phyloP scores from a whole-genome alignment of 2,888 invertebrate species.

The Luffia ferchaultella region DNA sequence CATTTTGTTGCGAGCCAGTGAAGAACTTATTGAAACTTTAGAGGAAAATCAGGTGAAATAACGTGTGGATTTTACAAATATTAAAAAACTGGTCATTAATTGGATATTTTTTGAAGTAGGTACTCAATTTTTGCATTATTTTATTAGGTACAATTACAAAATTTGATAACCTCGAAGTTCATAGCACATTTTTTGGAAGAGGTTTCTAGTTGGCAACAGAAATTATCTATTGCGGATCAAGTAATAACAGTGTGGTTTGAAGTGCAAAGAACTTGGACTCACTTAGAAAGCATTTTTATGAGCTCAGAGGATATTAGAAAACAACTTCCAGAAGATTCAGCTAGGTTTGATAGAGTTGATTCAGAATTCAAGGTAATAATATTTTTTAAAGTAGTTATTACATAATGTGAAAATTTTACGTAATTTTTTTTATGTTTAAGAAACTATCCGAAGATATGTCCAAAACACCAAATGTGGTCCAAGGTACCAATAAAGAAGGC shows the following conservation, averaged over 20 bases:
- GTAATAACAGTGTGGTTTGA: slow-evolving; percentile 94
- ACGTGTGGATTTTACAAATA: too few species aligned
- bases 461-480: slow-evolving; percentile 86
- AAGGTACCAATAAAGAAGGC: slow-evolving; percentile 88
- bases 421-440: slow-evolving; percentile 37
- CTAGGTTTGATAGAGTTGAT: slow-evolving; percentile 91
- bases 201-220: slow-evolving; percentile 94
- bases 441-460: slow-evolving; percentile 78
- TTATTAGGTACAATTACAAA: slow-evolving; percentile 87
- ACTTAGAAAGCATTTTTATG: slow-evolving; percentile 97
- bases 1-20: slow-evolving; percentile 86
- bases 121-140: background rate
- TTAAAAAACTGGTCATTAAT: background rate
- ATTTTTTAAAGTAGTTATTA: slow-evolving; percentile 26
- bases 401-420: background rate
- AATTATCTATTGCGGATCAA: slow-evolving; percentile 92
- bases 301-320: slow-evolving; percentile 96
- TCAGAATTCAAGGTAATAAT: slow-evolving; percentile 81
- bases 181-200: slow-evolving; percentile 95
- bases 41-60: slow-evolving; percentile 91
- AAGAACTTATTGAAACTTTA: slow-evolving; percentile 94
- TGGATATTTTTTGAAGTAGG: too few species aligned
- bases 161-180: slow-evolving; percentile 95
- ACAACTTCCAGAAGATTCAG: slow-evolving; percentile 93
- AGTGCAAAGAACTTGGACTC: slow-evolving; percentile 97